These are phyloP conservation scores for Pachyuromys duprasi DNA, from an alignment of 2,797 vertebrate genomes.

Conservation along the genomic window DNA sequence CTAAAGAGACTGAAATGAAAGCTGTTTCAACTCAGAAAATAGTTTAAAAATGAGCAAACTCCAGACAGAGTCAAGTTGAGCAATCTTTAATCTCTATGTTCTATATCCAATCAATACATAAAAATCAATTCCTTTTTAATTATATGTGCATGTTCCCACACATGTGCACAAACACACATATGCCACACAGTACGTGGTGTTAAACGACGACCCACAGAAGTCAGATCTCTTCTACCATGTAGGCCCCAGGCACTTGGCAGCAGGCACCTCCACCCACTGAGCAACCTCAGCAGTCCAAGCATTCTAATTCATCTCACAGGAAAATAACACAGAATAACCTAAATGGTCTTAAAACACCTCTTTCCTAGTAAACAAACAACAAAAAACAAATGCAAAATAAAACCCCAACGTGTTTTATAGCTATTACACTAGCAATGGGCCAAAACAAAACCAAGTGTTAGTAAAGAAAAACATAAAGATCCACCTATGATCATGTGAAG, in stretches of 20 bases:
- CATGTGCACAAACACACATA: background rate
- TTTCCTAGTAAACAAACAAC: background rate
- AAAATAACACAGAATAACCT: background rate
- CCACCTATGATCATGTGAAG: background rate
- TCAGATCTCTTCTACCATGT: background rate
- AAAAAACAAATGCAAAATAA: constrained; percentile 11
- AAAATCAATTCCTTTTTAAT: background rate
- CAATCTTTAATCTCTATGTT: background rate
- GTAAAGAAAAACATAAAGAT: background rate
- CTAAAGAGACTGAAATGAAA: background rate
- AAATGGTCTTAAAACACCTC: background rate
- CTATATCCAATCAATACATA: constrained; percentile 6
- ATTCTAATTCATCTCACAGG: background rate
- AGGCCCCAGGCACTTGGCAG: background rate
- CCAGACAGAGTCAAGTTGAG: background rate
- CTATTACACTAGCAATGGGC: background rate
- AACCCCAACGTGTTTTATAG: background rate
- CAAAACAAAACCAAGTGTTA: constrained; percentile 8
- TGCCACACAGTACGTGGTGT: background rate
- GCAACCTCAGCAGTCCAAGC: background rate
- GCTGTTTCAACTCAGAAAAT: background rate
- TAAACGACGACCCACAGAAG: background rate
- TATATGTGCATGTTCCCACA: background rate
- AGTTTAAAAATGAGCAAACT: background rate
- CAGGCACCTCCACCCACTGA: background rate